Conservation (phyloP, 1,140 invertebrate species). For the Apis dorsata region DNA sequence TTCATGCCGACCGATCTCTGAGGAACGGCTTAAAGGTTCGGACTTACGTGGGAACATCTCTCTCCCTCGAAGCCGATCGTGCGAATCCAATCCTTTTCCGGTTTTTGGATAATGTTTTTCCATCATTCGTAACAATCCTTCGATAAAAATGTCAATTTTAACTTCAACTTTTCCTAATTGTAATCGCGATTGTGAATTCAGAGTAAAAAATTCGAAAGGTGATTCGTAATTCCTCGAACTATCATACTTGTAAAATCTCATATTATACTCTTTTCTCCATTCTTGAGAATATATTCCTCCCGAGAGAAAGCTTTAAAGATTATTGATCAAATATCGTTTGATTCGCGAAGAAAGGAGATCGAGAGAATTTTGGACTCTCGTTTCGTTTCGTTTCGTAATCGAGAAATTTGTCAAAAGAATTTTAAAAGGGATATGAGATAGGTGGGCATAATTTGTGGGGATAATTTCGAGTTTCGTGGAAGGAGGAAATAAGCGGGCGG, state of each 20-base stretch:
- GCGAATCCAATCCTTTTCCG: background rate
- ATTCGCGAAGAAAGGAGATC: background rate
- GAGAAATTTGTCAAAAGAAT: conserved; percentile 5
- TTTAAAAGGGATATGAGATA: conserved; percentile 12
- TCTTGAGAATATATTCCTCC: too few relatives aligned
- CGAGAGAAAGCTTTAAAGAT: too few relatives aligned
- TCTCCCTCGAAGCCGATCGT: background rate
- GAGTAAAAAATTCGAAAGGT: too few relatives aligned
- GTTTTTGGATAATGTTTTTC: background rate
- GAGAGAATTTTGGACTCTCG: background rate
- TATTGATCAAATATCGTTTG: too few relatives aligned
- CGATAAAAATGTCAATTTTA: too few relatives aligned
- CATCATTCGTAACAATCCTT: too few relatives aligned
- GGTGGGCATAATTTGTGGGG: conserved; percentile 42
- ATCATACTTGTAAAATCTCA: too few relatives aligned
- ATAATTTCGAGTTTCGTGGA: conserved; percentile 58
- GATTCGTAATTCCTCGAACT: too few relatives aligned
- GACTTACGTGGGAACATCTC: conserved; percentile 60
- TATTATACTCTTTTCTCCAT: too few relatives aligned
- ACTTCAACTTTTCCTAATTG: too few relatives aligned
- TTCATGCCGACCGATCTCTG: conserved; percentile 62
- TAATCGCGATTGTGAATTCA: too few relatives aligned
- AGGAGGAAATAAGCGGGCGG: conserved; percentile 31
- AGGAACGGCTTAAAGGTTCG: conserved; percentile 29
- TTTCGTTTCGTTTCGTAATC: conserved; percentile 5